Evolutionary conservation across 1,140 invertebrate species (phyloP).

Genomic region (Saccostrea glomerata): DNA sequence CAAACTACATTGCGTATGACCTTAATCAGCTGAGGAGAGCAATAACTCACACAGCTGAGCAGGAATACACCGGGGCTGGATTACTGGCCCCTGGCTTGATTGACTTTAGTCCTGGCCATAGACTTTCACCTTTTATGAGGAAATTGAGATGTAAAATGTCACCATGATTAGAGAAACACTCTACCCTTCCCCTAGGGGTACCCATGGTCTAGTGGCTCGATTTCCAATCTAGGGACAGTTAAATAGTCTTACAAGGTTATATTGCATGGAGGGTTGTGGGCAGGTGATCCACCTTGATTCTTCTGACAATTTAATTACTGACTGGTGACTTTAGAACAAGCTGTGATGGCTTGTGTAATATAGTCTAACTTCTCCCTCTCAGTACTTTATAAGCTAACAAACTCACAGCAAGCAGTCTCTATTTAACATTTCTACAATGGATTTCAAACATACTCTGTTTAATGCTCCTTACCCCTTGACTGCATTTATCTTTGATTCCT

Average conservation of each 20-base stretch:
- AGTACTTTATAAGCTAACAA: not conserved
- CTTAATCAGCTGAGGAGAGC: not conserved
- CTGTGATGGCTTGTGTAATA: not conserved
- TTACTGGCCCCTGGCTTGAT: not conserved
- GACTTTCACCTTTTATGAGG: conserved; percentile 18
- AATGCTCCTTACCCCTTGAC: not conserved
- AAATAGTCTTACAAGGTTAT: not conserved
- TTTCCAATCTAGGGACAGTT: not conserved
- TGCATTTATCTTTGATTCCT: not conserved
- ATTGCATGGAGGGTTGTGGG: not conserved
- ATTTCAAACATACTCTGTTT: too few relatives aligned
- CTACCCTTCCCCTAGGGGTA: not conserved
- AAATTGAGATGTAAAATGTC: conserved; percentile 23
- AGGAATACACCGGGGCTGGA: not conserved
- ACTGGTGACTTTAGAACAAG: not conserved
- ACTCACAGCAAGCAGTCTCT: not conserved
- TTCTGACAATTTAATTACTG: not conserved
- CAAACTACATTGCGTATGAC: too few relatives aligned
- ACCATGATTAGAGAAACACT: not conserved
- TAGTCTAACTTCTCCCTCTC: not conserved
- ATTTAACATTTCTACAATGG: not conserved
- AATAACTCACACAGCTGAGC: not conserved
- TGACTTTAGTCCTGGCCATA: not conserved
- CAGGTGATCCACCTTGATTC: not conserved
- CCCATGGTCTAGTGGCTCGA: not conserved